A percentile compares a stretch with the other conserved stretches of the same genome.
Evolutionary conservation across 2,888 invertebrate genomes (phyloP).

Genomic region (Amblyjoppa proteus): DNA sequence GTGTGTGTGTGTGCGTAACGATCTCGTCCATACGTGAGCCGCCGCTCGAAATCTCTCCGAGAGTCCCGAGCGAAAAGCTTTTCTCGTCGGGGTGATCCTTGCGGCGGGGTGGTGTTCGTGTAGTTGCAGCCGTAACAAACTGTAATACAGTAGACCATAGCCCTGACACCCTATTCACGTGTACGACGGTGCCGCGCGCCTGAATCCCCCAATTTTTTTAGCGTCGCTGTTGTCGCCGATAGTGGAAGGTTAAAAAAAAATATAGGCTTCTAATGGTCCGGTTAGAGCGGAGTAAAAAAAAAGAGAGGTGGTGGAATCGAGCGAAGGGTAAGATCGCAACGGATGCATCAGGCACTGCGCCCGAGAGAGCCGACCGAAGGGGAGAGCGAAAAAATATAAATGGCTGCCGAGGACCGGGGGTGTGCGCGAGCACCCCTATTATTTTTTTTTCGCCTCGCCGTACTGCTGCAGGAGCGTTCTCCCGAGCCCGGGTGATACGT

Average conservation of each 20-base stretch:
- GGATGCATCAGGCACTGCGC: conserved; percentile 3
- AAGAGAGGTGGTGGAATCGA: neutral
- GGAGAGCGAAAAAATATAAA: conserved; percentile 25
- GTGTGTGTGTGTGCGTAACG: conserved; percentile 25
- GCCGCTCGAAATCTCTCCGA: neutral
- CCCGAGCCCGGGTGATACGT: neutral
- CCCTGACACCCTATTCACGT: conserved; percentile 24
- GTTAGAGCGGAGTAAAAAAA: conserved; percentile 33
- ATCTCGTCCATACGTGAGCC: conserved; percentile 21
- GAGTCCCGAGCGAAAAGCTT: conserved; percentile 42
- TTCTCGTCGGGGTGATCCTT: conserved; percentile 47
- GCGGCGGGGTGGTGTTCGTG: conserved; percentile 24
- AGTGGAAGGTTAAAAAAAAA: conserved; percentile 47
- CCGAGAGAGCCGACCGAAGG: neutral
- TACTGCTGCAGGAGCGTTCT: neutral
- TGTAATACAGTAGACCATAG: conserved; percentile 45
- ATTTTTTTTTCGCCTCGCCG: neutral
- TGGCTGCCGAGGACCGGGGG: conserved; percentile 33
- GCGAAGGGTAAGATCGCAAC: conserved; percentile 7
- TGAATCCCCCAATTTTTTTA: conserved; percentile 31
- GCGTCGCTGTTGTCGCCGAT: conserved; percentile 12
- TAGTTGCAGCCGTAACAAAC: conserved; percentile 28
- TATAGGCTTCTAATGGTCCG: conserved; percentile 51
- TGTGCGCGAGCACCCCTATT: conserved; percentile 22
- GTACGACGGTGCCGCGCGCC: neutral